phyloP scores from a whole-genome alignment of 2,113 vertebrate species.

The Leptosomus discolor region DNA sequence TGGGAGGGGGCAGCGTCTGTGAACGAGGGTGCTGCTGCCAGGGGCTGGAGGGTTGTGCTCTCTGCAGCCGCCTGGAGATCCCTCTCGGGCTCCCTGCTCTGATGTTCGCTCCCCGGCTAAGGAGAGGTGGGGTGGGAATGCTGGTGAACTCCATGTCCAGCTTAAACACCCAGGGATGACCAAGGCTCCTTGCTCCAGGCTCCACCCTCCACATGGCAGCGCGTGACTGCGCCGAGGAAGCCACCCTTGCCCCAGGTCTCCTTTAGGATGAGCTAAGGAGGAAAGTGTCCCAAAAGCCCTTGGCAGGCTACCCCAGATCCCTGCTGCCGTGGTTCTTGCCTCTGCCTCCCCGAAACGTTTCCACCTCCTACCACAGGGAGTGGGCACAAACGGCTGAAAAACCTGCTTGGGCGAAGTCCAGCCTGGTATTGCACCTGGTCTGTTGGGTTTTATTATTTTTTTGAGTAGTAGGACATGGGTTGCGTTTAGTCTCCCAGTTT shows the following conservation, averaged over 20 bases:
- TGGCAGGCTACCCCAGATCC: no score
- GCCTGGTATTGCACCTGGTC: not conserved
- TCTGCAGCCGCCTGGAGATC: not conserved
- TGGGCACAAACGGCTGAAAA: not conserved
- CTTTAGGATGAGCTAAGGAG: rapidly evolving
- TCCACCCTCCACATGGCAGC: not conserved
- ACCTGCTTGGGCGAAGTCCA: not conserved
- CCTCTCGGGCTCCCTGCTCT: rapidly evolving
- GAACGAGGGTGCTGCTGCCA: not conserved
- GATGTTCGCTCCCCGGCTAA: rapidly evolving
- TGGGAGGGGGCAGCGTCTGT: not conserved
- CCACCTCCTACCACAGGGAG: not conserved
- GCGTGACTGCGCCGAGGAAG: not conserved
- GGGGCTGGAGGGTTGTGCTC: not conserved
- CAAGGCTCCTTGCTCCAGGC: not conserved
- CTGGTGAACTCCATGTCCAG: not conserved
- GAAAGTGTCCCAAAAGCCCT: not conserved
- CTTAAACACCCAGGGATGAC: rapidly evolving
- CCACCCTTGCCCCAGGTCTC: not conserved
- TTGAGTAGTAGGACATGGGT: not conserved
- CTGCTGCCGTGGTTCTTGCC: not conserved
- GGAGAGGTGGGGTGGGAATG: not conserved
- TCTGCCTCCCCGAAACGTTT: not conserved
- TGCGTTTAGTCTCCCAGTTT: not conserved
- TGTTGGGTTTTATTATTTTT: not conserved